Evolutionary conservation across 2,113 vertebrate genomes (phyloP).

Genomic region (Herpetotheres cachinnans): DNA sequence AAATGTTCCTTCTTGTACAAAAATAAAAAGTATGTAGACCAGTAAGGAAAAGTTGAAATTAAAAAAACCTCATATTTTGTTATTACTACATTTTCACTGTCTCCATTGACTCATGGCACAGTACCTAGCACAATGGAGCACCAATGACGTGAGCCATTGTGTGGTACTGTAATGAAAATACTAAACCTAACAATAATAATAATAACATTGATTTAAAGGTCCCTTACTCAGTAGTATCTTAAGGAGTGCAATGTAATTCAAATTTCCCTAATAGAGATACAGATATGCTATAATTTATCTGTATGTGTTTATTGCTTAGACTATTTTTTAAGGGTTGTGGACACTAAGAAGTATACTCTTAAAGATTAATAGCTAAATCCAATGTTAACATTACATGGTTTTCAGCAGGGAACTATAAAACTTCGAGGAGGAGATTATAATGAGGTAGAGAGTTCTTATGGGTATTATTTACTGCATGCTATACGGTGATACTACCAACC

Average conservation of each 20-base stretch:
- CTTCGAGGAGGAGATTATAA: neutral
- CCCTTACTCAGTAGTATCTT: neutral
- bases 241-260: neutral
- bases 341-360: neutral
- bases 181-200: neutral
- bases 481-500: neutral
- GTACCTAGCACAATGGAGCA: neutral
- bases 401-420: conserved; percentile 14
- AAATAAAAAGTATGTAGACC: neutral
- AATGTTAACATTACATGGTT: neutral
- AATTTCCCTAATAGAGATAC: neutral
- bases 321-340: neutral
- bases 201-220: neutral
- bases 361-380: neutral
- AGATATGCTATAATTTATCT: neutral
- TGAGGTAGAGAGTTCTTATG: neutral
- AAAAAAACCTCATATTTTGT: rapidly evolving
- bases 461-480: conserved; percentile 9
- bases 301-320: neutral
- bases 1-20: neutral
- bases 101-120: neutral
- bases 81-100: neutral
- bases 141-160: neutral
- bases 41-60: neutral
- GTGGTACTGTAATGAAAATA: neutral